Evolutionary conservation across 1,140 invertebrate species (phyloP).

Genomic region (Drosophila simulans): DNA sequence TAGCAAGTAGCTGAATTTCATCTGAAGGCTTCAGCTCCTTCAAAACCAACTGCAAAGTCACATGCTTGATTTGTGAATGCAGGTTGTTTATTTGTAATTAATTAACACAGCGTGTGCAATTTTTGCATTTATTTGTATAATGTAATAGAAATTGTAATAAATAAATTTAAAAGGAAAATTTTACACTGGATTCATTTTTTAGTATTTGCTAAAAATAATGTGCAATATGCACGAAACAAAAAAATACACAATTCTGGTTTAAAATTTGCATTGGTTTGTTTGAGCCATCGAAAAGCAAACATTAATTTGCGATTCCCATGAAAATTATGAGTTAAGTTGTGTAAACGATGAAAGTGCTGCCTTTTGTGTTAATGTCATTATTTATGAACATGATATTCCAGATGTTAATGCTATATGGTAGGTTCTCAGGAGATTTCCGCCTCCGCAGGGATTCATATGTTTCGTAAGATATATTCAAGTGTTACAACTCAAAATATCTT

Average conservation of each 20-base stretch:
- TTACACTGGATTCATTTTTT: too few species aligned
- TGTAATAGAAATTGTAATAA: too few species aligned
- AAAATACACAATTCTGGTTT: too few species aligned
- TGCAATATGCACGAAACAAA: neutral
- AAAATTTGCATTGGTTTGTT: neutral
- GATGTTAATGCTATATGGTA: neutral
- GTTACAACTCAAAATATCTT: too few species aligned
- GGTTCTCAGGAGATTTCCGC: too few species aligned
- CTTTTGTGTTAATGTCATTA: neutral
- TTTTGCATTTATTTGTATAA: too few species aligned
- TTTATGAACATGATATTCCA: neutral
- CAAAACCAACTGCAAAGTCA: neutral
- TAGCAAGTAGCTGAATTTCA: slow-evolving; percentile 5
- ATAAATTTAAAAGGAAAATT: too few species aligned
- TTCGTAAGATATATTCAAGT: too few species aligned
- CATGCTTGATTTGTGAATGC: too few species aligned
- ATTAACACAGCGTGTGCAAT: neutral
- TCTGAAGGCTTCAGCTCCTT: too few species aligned
- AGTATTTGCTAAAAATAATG: neutral
- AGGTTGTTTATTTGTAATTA: neutral
- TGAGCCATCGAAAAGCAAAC: neutral
- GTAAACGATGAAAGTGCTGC: neutral
- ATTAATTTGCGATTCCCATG: neutral
- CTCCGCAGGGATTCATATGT: too few species aligned
- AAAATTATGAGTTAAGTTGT: slow-evolving; percentile 1